Evolutionary conservation across 2,113 vertebrate genomes (phyloP).

Genomic region (Struthidea cinerea): DNA sequence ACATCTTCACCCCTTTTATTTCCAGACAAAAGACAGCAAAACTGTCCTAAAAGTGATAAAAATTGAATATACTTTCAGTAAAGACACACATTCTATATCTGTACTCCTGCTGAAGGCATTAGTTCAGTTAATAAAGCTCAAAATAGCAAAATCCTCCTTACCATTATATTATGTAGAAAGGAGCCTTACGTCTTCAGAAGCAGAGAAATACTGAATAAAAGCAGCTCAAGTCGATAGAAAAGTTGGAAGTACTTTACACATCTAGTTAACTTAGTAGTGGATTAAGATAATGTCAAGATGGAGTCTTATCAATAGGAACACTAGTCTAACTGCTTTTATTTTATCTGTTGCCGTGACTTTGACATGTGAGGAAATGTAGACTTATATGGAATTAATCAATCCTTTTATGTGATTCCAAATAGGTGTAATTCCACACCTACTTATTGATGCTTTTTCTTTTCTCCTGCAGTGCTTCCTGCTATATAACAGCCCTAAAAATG

Average conservation of each 20-base stretch:
- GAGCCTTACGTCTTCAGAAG: not conserved
- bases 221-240: not conserved
- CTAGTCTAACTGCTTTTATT: not conserved
- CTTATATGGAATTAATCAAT: not conserved
- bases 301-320: not conserved
- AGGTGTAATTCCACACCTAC: not conserved
- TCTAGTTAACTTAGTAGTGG: not conserved
- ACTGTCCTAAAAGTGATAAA: not conserved
- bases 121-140: not conserved
- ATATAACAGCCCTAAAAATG: not conserved
- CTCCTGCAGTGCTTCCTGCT: not conserved
- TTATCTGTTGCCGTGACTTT: not conserved
- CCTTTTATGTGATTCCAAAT: not conserved
- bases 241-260: not conserved
- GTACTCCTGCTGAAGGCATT: not conserved
- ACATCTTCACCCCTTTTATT: not conserved
- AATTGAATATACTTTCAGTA: not conserved
- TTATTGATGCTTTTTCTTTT: not conserved
- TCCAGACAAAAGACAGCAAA: constrained; percentile 5
- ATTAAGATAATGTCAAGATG: not conserved
- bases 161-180: not conserved
- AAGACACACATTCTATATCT: not conserved
- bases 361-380: not conserved
- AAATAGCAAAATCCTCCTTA: not conserved
- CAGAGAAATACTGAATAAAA: not conserved